Percentiles rank a stretch among this genome's conserved stretches.
Conservation (phyloP, 1,140 invertebrate species). For the Diorhabda carinulata region DNA sequence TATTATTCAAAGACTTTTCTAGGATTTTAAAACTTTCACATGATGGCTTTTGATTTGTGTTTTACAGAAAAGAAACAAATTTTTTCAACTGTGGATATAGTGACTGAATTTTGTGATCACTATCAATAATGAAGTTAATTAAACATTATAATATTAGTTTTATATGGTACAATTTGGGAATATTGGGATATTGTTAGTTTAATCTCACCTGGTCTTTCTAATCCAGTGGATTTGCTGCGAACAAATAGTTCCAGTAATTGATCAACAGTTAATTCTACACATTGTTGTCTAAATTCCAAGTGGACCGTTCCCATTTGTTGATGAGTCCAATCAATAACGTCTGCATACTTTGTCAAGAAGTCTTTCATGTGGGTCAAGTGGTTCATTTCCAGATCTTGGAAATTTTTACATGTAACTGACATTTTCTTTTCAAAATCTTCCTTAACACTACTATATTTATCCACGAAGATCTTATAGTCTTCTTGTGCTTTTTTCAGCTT, state of each 20-base stretch:
- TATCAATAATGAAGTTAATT: no score
- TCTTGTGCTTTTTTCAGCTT: constrained; percentile 92
- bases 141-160: no score
- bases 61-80: no score
- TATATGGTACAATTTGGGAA: no score
- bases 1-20: no score
- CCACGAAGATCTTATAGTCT: constrained; percentile 83
- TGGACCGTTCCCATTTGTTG: constrained; percentile 86
- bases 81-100: no score
- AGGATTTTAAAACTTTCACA: no score
- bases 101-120: no score
- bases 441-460: constrained; percentile 83
- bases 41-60: no score
- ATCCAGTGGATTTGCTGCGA: constrained; percentile 82
- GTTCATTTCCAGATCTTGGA: constrained; percentile 89
- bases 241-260: constrained; percentile 88
- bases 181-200: background rate
- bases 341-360: constrained; percentile 84
- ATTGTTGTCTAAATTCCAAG: constrained; percentile 84
- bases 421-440: constrained; percentile 94
- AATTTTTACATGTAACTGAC: constrained; percentile 89
- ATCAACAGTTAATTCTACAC: constrained; percentile 86
- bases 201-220: constrained; percentile 78
- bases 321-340: constrained; percentile 84
- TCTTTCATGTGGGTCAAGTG: constrained; percentile 94